Evolutionary conservation across 1,140 invertebrate species (phyloP), one percentile per base, ranked within the genome.

Genomic region (Dysdera silvatica): DNA sequence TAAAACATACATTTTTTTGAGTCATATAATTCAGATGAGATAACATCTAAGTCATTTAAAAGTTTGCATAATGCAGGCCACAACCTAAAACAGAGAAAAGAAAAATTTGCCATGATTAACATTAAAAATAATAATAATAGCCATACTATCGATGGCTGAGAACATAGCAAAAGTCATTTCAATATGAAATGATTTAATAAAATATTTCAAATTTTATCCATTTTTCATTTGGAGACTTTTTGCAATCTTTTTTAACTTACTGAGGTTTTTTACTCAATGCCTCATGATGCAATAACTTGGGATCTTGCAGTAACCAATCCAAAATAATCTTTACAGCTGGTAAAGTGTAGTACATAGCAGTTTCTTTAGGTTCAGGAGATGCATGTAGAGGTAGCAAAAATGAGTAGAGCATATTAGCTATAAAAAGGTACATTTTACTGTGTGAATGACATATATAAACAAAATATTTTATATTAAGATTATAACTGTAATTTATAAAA

Each of bases 61-160:
- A 87, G 73, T 70, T 85, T 84, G 66, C 85, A 85, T n/a, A 89
- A 78, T 70, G 86, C 85, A 14, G 83, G 82, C 87, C 87, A 89
- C 63, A 90, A 83, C 29, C 74, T 76, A 66, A 24, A n/a, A n/a
- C n/a, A n/a, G 66, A 69, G 58, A 61, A 57, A 52, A 59, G 52
- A 37, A 66, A 28, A 40, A 51, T 60, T 20, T n/a, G n/a, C n/a
- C n/a, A n/a, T n/a, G n/a, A n/a, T n/a, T n/a, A n/a, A n/a, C n/a
- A 37, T 48, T 31, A 51, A 28, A 24, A 24, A 33, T 45, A 49
- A 26, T 35, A 61, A 37, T 29, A 51, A 31, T 49, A 51, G 14
- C 2, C 14, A 24, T 12, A 24, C 16, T 14, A 49, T n/a, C n/a
- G n/a, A n/a, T n/a, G n/a, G n/a, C n/a, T n/a, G n/a, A n/a, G n/a